Percentiles rank a stretch among this genome's conserved stretches.
Conservation (phyloP, 2,113 vertebrate genomes). For the Cynocephalus volans region DNA sequence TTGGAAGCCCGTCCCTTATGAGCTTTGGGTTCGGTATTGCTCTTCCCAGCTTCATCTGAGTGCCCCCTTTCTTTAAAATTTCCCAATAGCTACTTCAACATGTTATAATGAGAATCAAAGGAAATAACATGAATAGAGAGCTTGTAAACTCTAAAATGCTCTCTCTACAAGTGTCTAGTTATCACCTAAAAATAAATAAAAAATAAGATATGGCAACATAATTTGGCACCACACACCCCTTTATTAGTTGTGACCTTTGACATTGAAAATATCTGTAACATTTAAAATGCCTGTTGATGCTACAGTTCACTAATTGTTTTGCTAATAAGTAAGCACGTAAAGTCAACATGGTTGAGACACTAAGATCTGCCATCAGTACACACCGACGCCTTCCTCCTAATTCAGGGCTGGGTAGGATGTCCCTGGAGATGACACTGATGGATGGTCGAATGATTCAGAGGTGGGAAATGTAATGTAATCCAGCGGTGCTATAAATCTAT, state of each 20-base stretch:
- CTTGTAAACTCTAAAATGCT: neutral
- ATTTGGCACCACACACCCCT: neutral
- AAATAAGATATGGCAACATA: neutral
- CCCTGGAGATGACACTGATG: fast-evolving
- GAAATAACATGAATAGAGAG: neutral
- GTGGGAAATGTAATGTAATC: too few species aligned
- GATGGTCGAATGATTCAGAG: neutral
- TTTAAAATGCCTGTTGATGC: neutral
- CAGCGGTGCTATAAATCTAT: fast-evolving
- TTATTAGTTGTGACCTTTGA: neutral
- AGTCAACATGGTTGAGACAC: neutral
- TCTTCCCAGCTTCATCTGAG: neutral
- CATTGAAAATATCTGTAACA: neutral
- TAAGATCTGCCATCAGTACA: neutral
- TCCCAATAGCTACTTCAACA: neutral
- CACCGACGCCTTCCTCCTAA: fast-evolving
- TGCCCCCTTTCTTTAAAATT: neutral
- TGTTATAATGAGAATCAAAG: neutral
- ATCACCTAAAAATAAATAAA: constrained; percentile 11
- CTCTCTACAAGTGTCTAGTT: neutral
- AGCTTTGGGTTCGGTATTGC: fast-evolving
- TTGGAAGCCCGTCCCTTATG: fast-evolving
- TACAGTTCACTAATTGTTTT: neutral
- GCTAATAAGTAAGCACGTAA: neutral
- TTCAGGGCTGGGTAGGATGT: neutral